phyloP scores from a whole-genome alignment of 2,113 vertebrate genomes.

The Geococcyx californianus region DNA sequence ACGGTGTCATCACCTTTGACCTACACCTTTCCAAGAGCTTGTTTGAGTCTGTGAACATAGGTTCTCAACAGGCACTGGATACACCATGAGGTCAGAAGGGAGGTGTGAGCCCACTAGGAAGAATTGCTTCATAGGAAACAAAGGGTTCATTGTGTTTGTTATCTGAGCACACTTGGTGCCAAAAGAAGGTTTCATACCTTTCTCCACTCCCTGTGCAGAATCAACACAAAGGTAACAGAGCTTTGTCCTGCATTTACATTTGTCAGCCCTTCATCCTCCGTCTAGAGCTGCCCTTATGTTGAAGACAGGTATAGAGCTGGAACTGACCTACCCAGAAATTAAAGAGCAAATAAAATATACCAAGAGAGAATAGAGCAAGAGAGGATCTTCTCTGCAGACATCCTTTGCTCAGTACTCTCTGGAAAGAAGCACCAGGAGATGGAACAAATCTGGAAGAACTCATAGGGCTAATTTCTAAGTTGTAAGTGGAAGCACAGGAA shows the following conservation, averaged over 20 bases:
- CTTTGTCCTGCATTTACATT: not conserved
- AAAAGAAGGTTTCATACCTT: not conserved
- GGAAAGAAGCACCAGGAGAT: not conserved
- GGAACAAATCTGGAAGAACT: not conserved
- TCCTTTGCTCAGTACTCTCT: not conserved
- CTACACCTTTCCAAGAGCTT: not conserved
- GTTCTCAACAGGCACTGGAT: fast-evolving
- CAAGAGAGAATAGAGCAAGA: not conserved
- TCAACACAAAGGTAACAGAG: not conserved
- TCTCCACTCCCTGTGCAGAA: not conserved
- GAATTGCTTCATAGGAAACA: not conserved
- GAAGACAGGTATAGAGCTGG: not conserved
- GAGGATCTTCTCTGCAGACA: not conserved
- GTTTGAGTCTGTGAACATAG: not conserved
- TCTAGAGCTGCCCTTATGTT: not conserved
- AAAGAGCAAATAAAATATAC: not conserved
- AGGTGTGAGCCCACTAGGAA: not conserved
- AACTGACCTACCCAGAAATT: not conserved
- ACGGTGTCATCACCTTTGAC: not conserved
- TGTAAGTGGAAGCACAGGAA: not conserved
- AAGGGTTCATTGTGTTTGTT: not conserved
- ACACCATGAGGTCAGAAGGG: not conserved
- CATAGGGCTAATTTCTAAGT: not conserved
- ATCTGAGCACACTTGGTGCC: not conserved
- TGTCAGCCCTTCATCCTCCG: not conserved